phyloP scores from a whole-genome alignment of 2,113 vertebrate genomes.

The Pipra filicauda region DNA sequence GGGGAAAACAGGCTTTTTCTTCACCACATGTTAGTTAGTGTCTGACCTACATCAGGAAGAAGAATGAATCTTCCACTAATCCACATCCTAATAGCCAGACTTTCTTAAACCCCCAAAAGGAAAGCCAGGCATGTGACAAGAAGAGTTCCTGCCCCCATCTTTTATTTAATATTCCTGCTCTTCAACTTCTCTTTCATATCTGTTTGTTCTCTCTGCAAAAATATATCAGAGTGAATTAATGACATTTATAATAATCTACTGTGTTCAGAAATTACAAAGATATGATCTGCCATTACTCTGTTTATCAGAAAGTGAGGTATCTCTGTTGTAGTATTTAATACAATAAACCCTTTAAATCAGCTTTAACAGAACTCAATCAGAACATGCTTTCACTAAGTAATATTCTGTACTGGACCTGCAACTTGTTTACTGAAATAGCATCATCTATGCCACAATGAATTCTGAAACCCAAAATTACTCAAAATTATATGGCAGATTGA shows the following conservation, averaged over 20 bases:
- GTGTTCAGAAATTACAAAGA: background rate
- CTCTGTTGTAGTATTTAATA: background rate
- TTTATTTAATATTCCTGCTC: constrained; percentile 16
- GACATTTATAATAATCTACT: background rate
- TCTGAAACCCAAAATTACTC: background rate
- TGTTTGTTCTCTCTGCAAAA: background rate
- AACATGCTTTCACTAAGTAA: constrained; percentile 3
- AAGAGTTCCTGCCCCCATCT: constrained; percentile 26
- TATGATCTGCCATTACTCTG: background rate
- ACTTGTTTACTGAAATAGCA: background rate
- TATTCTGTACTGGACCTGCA: background rate
- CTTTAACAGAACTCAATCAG: constrained; percentile 44
- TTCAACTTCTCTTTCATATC: background rate
- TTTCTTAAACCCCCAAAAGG: constrained; percentile 68
- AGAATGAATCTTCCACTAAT: constrained; percentile 74
- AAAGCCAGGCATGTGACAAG: constrained; percentile 73
- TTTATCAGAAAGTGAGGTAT: background rate
- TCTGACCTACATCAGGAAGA: constrained; percentile 48
- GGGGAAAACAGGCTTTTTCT: constrained; percentile 24
- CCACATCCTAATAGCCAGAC: constrained; percentile 72
- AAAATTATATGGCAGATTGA: background rate
- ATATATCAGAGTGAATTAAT: background rate
- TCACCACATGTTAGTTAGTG: constrained; percentile 32
- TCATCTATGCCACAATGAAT: background rate
- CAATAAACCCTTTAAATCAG: constrained; percentile 56